Base-by-base conservation (phyloP, 2,888 invertebrate species). In the Drosophila rubida region DNA sequence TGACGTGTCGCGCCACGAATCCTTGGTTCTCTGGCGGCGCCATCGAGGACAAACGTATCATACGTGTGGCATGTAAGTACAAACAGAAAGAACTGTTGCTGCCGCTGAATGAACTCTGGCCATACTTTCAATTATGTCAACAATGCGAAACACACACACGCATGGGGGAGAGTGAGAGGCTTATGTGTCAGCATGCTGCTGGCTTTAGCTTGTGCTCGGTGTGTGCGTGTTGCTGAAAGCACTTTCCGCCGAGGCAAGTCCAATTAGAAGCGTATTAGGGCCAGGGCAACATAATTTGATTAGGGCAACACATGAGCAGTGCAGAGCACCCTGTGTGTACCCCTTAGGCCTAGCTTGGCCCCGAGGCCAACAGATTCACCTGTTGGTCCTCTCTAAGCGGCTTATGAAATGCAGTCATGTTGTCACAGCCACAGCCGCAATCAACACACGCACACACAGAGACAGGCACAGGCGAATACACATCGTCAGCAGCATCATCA, bases 1-100 rank as follows among this genome's bases (percentile, higher is more conserved):
- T 97, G 70, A 94, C 95, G 61, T 97, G 97, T 90, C 94, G 96
- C 66, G 96, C 97, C 62, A 95, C 96, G 91, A 97, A 97, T 93
- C 96, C 96, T 0, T 95, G 96, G 93, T 96, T 97, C 92, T 96
- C 96, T 41, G 96, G 96, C 62, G 95, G 96, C 80, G 95, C 95
- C 51, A 93, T 96, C 55, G 96, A 97, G 92, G 96, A 96, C 90
- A 94, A 95, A 50, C 94, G 95, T 87, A 94, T 94, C 75, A 94
- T 97, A 79, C 95, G 95, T 89, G 96, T 97, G 82, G 94, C 96
- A 91, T 97, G 97, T 97, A 93, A 96, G 97, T 95, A 89, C 73
- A 45, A 41, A 54, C 53, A 53, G 44, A 25, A 25, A 9, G 23
- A 44, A 57, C n/a, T 41, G 39, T 19, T 37, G 58, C 13, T 39